phyloP scores from a whole-genome alignment of 37 sponge, comb jelly and placozoan genomes.

The Lycopodina hypogea region DNA sequence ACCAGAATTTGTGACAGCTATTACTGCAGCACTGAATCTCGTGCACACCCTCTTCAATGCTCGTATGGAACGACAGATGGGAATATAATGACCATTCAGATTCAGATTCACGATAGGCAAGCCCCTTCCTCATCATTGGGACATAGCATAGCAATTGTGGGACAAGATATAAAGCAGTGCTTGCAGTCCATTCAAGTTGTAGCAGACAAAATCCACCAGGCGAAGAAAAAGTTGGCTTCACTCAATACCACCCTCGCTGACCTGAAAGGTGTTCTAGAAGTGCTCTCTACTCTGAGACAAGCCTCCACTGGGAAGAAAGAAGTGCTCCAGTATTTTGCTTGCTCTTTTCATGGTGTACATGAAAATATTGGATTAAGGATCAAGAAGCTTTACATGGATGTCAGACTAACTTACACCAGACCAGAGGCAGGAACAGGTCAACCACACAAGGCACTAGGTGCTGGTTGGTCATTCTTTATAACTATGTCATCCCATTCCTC shows the following conservation, averaged over 20 bases:
- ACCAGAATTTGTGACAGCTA: too few species aligned
- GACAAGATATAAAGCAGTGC: slow-evolving; percentile 13
- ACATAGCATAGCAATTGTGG: not conserved
- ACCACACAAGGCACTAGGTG: not conserved
- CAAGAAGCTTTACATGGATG: not conserved
- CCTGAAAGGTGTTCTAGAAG: not conserved
- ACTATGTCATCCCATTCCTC: not conserved
- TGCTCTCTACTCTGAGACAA: not conserved
- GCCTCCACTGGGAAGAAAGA: not conserved
- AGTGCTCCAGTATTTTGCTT: not conserved
- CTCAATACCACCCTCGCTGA: not conserved
- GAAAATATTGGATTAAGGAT: not conserved
- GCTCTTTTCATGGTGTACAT: not conserved
- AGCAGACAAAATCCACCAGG: not conserved
- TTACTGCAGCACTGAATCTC: too few species aligned
- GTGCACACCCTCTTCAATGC: not conserved
- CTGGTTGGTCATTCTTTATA: slow-evolving; percentile 9
- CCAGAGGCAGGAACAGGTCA: not conserved
- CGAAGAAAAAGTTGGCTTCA: not conserved
- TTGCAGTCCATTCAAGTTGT: slow-evolving; percentile 2
- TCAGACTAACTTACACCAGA: slow-evolving; percentile 8
- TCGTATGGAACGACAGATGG: not conserved
- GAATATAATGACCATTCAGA: not conserved
- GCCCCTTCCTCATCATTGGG: not conserved
- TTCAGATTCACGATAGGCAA: not conserved